Evolutionary conservation across 2,113 vertebrate genomes (phyloP).

Genomic region (Boulengeromyrus knoepffleri): DNA sequence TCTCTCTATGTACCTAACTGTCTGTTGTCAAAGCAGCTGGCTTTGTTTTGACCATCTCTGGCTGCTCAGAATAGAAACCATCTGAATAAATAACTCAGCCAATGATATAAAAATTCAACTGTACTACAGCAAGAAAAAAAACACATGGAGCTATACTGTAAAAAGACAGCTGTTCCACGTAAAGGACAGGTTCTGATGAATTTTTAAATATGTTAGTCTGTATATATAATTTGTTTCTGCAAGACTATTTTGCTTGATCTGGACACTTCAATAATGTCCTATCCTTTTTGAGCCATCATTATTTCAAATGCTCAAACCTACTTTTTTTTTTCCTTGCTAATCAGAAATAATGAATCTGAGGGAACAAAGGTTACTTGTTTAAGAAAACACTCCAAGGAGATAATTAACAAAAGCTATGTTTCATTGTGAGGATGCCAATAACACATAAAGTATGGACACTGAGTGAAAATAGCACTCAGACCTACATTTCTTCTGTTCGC

Average conservation of each 20-base stretch:
- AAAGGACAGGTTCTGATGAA: not conserved
- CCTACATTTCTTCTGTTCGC: not conserved
- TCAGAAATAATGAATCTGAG: not conserved
- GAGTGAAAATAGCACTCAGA: not conserved
- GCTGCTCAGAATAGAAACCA: not conserved
- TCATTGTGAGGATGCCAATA: not conserved
- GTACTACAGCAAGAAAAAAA: not conserved
- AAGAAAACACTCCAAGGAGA: not conserved
- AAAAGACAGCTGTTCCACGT: not conserved
- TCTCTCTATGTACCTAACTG: not conserved
- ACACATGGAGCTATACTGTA: not conserved
- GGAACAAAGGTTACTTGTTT: not conserved
- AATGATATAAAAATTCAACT: not conserved
- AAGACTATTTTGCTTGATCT: not conserved
- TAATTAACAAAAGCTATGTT: constrained; percentile 4
- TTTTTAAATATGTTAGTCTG: not conserved
- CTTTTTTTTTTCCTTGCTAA: not conserved
- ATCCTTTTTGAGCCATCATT: not conserved
- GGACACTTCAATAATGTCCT: not conserved
- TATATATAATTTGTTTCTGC: not conserved
- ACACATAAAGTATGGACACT: not conserved
- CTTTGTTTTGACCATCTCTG: not conserved
- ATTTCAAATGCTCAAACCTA: not conserved
- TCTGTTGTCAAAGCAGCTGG: not conserved
- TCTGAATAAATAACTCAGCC: not conserved